Base-by-base conservation (phyloP, 2,797 vertebrate species). In the Cichlasoma orientale region DNA sequence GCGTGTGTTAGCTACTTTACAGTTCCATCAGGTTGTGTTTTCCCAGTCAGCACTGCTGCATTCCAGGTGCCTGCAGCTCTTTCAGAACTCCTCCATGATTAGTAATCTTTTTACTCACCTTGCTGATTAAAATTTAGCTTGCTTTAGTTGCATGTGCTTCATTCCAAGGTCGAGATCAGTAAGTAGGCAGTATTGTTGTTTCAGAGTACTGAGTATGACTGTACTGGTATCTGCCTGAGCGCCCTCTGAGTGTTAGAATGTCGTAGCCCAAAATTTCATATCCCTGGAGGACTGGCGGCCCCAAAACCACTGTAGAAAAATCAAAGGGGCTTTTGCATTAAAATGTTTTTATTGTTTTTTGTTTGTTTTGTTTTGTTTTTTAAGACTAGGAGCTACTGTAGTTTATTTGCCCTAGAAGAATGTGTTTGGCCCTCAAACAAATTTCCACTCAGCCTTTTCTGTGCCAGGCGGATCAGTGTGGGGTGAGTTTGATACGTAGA, bases 1-100 rank as follows among this genome's bases (percentile, higher is more conserved):
- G 83, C 80, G 71, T 91, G 89, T 91, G 80, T 84, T 86, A 82
- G 92, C 83, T 88, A 80, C 85, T 88, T 89, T 86, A 80, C 88
- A 83, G 83, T 86, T 83, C 84, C 77, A 86, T 91, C 85, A 89
- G 78, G 68, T 79, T 88, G 77, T 84, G 81, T 89, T 90, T 89
- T 88, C 83, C 77, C 75, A 85, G 79, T 86, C 80, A 38, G 73
- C 74, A 21, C 21, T 36, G 76, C 79, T 87, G 74, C 75, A 57
- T 79, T 82, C 76, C 77, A 78, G 80, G 74, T 14, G 36, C 71
- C 55, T 68, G 79, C 82, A 69, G 29, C 71, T 69, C 80, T 70
- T 74, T 80, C 70, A 83, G 36, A 82, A 59, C 85, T 59, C 41
- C 66, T 82, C 82, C 41, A 66, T 72, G 47, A 76, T 70, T 21